Percentiles rank a stretch among this genome's conserved stretches.
These are phyloP conservation scores for Amphiprion ocellaris DNA, from an alignment of 2,113 vertebrate species.

Conservation along the genomic window DNA sequence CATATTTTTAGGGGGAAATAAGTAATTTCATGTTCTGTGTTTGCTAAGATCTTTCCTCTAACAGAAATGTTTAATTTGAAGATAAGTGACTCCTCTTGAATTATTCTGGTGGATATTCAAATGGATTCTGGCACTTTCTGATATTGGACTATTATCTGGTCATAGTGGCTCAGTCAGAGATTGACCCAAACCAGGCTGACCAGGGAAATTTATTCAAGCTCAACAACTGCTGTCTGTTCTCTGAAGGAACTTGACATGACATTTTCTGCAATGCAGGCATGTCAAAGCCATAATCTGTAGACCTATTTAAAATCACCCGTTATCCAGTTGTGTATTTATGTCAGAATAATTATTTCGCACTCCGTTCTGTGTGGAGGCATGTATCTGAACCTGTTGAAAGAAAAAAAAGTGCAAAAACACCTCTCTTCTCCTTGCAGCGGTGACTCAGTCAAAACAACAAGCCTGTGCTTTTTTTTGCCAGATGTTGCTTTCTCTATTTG, in stretches of 20 bases:
- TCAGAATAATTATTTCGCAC: background rate
- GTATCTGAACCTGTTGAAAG: conserved; percentile 10
- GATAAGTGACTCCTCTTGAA: no score
- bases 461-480: conserved; percentile 15
- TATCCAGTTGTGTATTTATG: background rate
- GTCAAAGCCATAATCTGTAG: background rate
- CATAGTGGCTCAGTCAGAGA: background rate
- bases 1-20: no score
- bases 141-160: background rate
- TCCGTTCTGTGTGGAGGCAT: background rate
- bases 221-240: background rate
- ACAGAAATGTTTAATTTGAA: no score
- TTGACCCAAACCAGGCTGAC: background rate
- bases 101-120: background rate
- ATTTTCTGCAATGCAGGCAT: background rate
- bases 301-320: background rate
- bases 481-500: conserved; percentile 40
- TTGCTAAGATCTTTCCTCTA: no score
- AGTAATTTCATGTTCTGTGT: no score
- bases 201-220: background rate
- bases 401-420: background rate
- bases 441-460: conserved; percentile 53
- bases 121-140: background rate
- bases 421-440: background rate
- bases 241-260: no score